A percentile compares a stretch with the other conserved stretches of the same genome.
These are phyloP conservation scores for Propithecus coquereli DNA, from an alignment of 2,113 vertebrate species.

Conservation along the genomic window DNA sequence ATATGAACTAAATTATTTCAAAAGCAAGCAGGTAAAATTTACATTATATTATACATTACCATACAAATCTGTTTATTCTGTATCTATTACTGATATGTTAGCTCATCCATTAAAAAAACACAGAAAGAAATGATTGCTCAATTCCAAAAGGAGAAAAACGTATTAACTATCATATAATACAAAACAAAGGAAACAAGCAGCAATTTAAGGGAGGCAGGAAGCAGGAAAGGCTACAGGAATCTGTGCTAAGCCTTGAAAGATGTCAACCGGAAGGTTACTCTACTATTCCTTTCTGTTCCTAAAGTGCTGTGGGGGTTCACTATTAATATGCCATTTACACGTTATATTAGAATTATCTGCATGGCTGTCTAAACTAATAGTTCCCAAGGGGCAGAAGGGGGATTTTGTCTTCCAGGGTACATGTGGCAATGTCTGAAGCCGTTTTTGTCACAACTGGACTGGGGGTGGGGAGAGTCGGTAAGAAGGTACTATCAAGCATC, in stretches of 20 bases:
- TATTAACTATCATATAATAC: background rate
- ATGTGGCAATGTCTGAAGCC: background rate
- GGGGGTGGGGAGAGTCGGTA: background rate
- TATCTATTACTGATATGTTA: background rate
- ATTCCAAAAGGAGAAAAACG: background rate
- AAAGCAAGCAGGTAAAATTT: slow-evolving; percentile 10
- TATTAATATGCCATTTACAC: background rate
- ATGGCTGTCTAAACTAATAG: background rate
- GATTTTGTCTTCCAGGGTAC: background rate
- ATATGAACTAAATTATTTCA: background rate
- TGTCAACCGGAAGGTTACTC: background rate
- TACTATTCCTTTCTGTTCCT: background rate
- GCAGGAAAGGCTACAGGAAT: background rate
- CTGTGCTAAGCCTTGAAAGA: background rate
- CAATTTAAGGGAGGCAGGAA: background rate
- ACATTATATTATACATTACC: background rate
- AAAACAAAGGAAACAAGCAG: background rate
- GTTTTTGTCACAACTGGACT: background rate
- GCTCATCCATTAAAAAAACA: background rate
- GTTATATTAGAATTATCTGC: background rate
- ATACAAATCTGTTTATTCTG: background rate
- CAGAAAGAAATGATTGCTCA: background rate
- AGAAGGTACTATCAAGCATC: background rate
- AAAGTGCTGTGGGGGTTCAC: background rate
- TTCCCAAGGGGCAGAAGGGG: background rate